Base-by-base conservation (phyloP, 2,888 invertebrate species). In the Aphidoletes aphidimyza region DNA sequence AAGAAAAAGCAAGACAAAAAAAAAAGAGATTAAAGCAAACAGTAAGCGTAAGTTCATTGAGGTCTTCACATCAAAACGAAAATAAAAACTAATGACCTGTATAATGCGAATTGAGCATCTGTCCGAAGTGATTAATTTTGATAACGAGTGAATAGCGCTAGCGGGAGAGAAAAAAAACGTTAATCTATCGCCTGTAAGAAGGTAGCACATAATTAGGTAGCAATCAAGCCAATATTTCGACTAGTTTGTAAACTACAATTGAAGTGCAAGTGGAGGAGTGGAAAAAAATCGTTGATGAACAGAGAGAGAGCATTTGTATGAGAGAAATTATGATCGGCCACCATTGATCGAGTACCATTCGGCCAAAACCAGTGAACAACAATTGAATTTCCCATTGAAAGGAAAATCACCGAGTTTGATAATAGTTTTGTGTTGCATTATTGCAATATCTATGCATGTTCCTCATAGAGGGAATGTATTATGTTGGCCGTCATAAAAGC, bases 61-160 rank as follows among this genome's bases (percentile, higher is more conserved):
- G 69, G 34, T 69, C 69, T 69, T 30, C 14, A 30, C 34, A 69
- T 69, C 69, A 69, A 69, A 69, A 69, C 14, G 69, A 69, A 69
- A 69, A 69, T 69, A 69, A 69, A 69, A 69, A 81, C 37, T 81
- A 81, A 81, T 81, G 81, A 81, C 37, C 81, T 37, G 36, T 22
- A 81, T 37, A 81, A 37, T 81, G 81, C n/a, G 37, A 81, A 81
- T 19, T 36, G 37, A 81, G 37, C 81, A 81, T 37, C 81, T 81
- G 81, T 81, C 81, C 81, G 26, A 81, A 37, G 81, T 81, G 81
- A 81, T 81, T 81, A 81, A 81, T 37, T 81, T 81, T 81, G 37
- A 81, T 37, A 81, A 37, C 81, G n/a, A 81, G 81, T 81, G 54
- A 54, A 54, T 22, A 3, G 54, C n/a, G 54, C n/a, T 5, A 22